Base-by-base conservation (phyloP, 2,888 invertebrate genomes). In the Dicyrtoma fusca region DNA sequence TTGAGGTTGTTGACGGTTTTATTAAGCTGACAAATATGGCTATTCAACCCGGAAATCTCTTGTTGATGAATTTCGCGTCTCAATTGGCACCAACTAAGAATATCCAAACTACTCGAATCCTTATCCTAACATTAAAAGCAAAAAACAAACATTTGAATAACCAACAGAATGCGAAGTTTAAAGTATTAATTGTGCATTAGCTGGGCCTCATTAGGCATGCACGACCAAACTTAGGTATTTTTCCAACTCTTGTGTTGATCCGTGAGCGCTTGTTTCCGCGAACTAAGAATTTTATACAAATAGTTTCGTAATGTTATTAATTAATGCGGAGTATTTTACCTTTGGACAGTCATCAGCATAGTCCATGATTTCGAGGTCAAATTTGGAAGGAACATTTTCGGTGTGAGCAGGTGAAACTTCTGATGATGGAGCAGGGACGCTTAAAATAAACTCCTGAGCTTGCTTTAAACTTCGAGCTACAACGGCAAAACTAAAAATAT, bases 11-110 rank as follows among this genome's bases (percentile, higher is more conserved):
- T 21, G 53, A 72, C 71, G 0, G 73, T 76, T 26, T 65, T 55
- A 23, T 72, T 66, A 23, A 75, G 64, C 13, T 75, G 74, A 10
- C 59, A 64, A 17, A 75, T 66, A 14, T 75, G 73, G 14, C 69
- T 71, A 14, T 74, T 74, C 49, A 72, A 44, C 25, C 62, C 71
- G 8, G 34, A 13, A 19, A 76, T 55, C 34, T 76, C 76, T 21
- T 71, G 69, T 57, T 77, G 76, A 53, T 74, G 72, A 71, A 75
- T 71, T 64, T 77, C 75, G 13, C 49, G 69, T 49, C 72, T 71
- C 19, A 75, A 14, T 53, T 73, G 71, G 57, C 68, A 72, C 75
- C 75, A 76, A 19, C 66, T 61, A 8, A 76, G 61, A 21, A 64
- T 19, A 25, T 64, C 64, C 11, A 34, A 14, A 14, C 11, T 14